Evolutionary conservation across 2,113 vertebrate species (phyloP), one percentile per base, ranked within the genome.

Genomic region (Hiodon tergisus): DNA sequence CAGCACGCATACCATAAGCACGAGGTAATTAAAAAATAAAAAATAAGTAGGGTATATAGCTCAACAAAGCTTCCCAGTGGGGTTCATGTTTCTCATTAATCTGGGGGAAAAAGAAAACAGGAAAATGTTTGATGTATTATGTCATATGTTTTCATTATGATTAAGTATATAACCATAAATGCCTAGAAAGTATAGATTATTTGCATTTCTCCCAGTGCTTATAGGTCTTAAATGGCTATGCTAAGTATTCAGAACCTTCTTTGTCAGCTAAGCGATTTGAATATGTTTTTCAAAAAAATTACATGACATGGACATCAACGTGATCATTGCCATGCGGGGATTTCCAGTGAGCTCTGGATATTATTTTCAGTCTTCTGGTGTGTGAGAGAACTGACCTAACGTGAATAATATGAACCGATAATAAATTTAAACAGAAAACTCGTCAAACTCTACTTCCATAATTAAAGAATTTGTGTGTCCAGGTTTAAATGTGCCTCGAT

Each of bases 91-190:
- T 73, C 73, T 16, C 66, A 81, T 82, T 82, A 80, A 80, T 81
- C 76, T 78, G 69, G 55, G 54, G 62, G 3, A 11, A 60, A 78
- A 69, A 14, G 55, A 16, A 14, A 74, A 61, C 68, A 14, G 55
- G 46, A 14, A 74, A 61, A 63, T 75, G 77, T 67, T 79, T 78
- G 67, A 58, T 75, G 58, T 70, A 77, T 79, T 78, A 80, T 72
- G 67, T 83, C 79, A 81, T 78, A 63, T 81, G 81, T 83, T 82
- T 83, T 82, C 61, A 78, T 80, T 81, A 66, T 78, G 83, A 74
- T 76, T 11, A 47, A 76, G 70, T 74, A 69, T 67, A 58, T 46
- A 59, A 17, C 65, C 50, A 62, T 74, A 61, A 77, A 76, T 77
- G 54, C 57, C 58, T 71, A 75, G 53, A 72, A 31, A 31, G 31